These are phyloP conservation scores for Calameuta filiformis DNA, from an alignment of 2,888 invertebrate genomes.

Conservation along the genomic window DNA sequence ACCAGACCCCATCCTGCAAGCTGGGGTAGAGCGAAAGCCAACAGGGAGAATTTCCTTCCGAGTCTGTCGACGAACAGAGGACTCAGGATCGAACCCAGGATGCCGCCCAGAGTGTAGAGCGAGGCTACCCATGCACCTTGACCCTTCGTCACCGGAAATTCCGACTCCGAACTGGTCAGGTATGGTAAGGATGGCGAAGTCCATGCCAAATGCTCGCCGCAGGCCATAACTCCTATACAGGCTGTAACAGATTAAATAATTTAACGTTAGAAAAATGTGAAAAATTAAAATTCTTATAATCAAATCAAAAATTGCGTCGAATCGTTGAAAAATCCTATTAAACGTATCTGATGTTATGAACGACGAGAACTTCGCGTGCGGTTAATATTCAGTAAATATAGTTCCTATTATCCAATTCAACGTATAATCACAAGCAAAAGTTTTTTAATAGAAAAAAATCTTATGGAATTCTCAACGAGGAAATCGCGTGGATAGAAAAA, in stretches of 20 bases:
- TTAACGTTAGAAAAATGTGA: neutral
- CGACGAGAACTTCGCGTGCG: too few relatives aligned
- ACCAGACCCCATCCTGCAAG: conserved; percentile 53
- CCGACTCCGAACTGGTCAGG: conserved; percentile 41
- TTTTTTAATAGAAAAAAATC: too few relatives aligned
- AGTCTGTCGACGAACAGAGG: conserved; percentile 48
- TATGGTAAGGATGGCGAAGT: conserved; percentile 54
- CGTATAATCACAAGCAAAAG: too few relatives aligned
- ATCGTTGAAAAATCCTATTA: too few relatives aligned
- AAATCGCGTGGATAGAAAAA: too few relatives aligned
- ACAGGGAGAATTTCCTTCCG: conserved; percentile 52
- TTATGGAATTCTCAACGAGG: too few relatives aligned
- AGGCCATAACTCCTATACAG: conserved; percentile 51
- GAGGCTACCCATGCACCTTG: conserved; percentile 57
- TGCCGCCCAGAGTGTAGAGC: conserved; percentile 50
- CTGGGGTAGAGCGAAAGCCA: conserved; percentile 50
- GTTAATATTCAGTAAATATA: too few relatives aligned
- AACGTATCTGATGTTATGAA: too few relatives aligned
- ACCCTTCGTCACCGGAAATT: conserved; percentile 44
- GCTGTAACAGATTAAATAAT: conserved; percentile 33
- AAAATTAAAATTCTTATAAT: neutral
- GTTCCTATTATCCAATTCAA: too few relatives aligned
- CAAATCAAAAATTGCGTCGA: neutral
- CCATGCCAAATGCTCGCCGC: conserved; percentile 55
- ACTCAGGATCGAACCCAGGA: conserved; percentile 48